Evolutionary conservation across 1,140 invertebrate species (phyloP), one percentile per base, ranked within the genome.

Genomic region (Tachypleus tridentatus): DNA sequence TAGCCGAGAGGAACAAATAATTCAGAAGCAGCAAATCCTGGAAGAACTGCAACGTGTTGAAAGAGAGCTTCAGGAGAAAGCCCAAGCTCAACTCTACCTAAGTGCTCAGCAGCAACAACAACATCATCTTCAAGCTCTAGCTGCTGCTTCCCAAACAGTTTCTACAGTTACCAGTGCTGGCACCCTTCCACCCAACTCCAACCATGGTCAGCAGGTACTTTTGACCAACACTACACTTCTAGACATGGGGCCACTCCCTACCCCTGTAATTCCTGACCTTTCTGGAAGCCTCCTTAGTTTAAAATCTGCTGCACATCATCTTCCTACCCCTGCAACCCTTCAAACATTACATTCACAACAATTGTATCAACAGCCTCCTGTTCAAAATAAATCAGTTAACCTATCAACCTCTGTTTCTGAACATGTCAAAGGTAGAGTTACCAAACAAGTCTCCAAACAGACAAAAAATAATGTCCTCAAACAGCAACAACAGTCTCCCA

Each of bases 11-110:
- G 85, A 87, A 62, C 84, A 87, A 69, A 84, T 85, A 58, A 75
- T 84, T 11, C 81, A 86, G 67, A 88, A 87, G 70, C 85, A 88
- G 76, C 85, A 87, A 73, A 87, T 89, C 71, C 79, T 88, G 5
- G 87, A 89, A 72, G 87, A 89, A 75, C 75, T 89, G 64, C 85
- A 89, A 77, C 83, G 84, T 76, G 86, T 88, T 59, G 87, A 89
- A 74, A 78, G 84, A 67, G 86, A 88, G 70, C 74, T 88, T 56
- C 84, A 87, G 69, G 84, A 84, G 60, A 87, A 87, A 72, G 53
- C 57, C 6, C 67, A 69, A 62, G 61, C 61, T 11, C 62, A 67
- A 54, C 9, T 69, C 3, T 61, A 51, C 4, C 59, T 71, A 6
- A 62, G 50, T 73, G 51, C 65, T 10, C 69, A 67, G 54, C 54